These are phyloP conservation scores for Volucella inanis DNA, from an alignment of 2,888 invertebrate species.

Conservation along the genomic window DNA sequence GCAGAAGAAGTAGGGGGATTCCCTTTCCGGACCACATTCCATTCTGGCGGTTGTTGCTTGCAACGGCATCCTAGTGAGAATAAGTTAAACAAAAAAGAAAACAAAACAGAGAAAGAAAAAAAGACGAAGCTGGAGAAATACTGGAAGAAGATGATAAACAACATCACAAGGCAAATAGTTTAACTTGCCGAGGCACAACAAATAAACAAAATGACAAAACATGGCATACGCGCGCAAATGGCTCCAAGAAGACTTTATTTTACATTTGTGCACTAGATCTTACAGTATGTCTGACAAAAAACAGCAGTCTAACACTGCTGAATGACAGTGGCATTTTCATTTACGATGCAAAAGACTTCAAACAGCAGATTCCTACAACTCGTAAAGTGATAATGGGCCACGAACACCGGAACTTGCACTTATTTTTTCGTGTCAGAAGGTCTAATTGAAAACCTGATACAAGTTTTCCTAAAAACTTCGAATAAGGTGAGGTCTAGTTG, in stretches of 20 bases:
- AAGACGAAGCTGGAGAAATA: slow-evolving; percentile 32
- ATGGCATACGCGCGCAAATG: slow-evolving; percentile 45
- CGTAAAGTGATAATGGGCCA: too few species aligned
- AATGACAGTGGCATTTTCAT: too few species aligned
- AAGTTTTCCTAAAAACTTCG: too few species aligned
- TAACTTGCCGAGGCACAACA: slow-evolving; percentile 51
- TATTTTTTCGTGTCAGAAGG: too few species aligned
- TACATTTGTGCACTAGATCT: slow-evolving; percentile 38
- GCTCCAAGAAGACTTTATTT: slow-evolving; percentile 59
- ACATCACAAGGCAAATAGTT: slow-evolving; percentile 67
- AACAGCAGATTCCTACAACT: too few species aligned
- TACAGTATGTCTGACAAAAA: slow-evolving; percentile 30
- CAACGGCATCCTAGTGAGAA: slow-evolving; percentile 65
- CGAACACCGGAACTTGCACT: too few species aligned
- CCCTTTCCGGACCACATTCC: slow-evolving; percentile 73
- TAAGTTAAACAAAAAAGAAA: slow-evolving; percentile 38
- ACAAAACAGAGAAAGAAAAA: neutral
- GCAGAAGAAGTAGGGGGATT: slow-evolving; percentile 59
- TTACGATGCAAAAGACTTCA: too few species aligned
- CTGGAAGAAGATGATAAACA: slow-evolving; percentile 71
- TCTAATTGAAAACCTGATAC: too few species aligned
- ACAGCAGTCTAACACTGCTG: too few species aligned
- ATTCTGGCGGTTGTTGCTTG: slow-evolving; percentile 43
- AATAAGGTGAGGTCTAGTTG: too few species aligned
- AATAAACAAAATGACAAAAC: slow-evolving; percentile 62